Evolutionary conservation across 2,888 invertebrate species (phyloP), one percentile per base, ranked within the genome.

Genomic region (Salticus scenicus): DNA sequence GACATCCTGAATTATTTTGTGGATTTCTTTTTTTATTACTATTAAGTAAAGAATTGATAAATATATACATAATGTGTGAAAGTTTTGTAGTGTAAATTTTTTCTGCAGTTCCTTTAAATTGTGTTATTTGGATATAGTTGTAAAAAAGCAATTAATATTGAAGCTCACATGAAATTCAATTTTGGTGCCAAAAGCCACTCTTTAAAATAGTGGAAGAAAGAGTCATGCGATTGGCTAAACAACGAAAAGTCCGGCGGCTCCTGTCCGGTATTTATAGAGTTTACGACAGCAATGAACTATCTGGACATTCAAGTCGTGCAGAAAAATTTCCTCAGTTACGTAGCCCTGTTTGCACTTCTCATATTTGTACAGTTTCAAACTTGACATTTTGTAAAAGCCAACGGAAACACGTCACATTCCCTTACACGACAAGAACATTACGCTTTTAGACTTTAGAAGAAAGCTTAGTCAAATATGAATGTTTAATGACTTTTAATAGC

Each of bases 201-300:
- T 2, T 17, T 12, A 47, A 10, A 2, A 17, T 47, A 47, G 47
- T 7, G 37, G 37, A 57, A 57, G 4, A 24, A 2, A 14, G 24
- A 57, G 57, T 24, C 57, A 57, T 57, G 57, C 57, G 57, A 57
- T 24, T 57, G 57, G 57, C 17, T 12, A 57, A 57, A 57, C 57
- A 57, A 57, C 57, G 57, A 57, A 57, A 57, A 57, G 57, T 57
- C 57, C 57, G 57, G 57, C 20, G 57, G 57, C 24, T 57, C 24
- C 24, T 24, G 20, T 57, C 57, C 57, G 57, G 57, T 57, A 57
- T 57, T 24, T 57, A 57, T 24, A 20, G 57, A 17, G 57, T 57
- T 57, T 57, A 57, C 24, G 57, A 57, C 57, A 57, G 24, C 57
- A 57, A 57, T 57, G 57, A 57, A 57, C 57, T 57, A 2, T 57